Conservation (phyloP, 2,113 vertebrate species). For the Xiphias gladius region DNA sequence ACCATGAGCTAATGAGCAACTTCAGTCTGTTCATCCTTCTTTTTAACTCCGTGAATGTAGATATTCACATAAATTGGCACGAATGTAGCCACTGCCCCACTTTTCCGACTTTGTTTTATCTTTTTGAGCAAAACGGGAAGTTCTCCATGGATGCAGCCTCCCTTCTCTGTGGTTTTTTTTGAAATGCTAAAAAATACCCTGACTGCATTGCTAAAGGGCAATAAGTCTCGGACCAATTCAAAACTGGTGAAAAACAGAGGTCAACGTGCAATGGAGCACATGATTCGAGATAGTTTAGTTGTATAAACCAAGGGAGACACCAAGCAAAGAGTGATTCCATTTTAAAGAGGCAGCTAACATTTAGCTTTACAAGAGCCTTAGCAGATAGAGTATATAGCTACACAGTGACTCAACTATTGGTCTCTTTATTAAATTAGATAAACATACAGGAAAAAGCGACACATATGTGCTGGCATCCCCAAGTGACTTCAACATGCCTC, state of each 20-base stretch:
- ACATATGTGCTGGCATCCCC: slow-evolving; percentile 68
- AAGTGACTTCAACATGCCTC: slow-evolving; percentile 66
- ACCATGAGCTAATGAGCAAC: slow-evolving; percentile 29
- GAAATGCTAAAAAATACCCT: neutral
- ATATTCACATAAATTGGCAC: slow-evolving; percentile 1
- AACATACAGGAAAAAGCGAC: slow-evolving; percentile 64
- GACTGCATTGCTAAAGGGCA: slow-evolving; percentile 41
- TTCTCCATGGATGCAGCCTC: neutral
- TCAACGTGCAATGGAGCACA: slow-evolving; percentile 39
- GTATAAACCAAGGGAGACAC: slow-evolving; percentile 30
- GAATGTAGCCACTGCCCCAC: neutral
- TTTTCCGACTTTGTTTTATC: neutral
- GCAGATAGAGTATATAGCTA: slow-evolving; percentile 15
- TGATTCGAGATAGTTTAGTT: slow-evolving; percentile 42
- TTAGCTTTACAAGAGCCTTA: slow-evolving; percentile 12
- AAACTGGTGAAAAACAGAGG: slow-evolving; percentile 40
- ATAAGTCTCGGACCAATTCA: slow-evolving; percentile 34
- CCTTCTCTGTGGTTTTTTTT: slow-evolving; percentile 20
- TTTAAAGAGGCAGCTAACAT: slow-evolving; percentile 54
- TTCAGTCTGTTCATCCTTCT: neutral
- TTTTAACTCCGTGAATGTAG: slow-evolving; percentile 4
- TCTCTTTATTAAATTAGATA: slow-evolving; percentile 46
- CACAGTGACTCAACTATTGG: slow-evolving; percentile 26
- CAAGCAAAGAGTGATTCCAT: slow-evolving; percentile 41
- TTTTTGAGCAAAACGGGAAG: neutral